Percentiles rank a stretch among this genome's conserved stretches.
Conservation (phyloP, 1,140 invertebrate species). For the Bathynomus jamesi region DNA sequence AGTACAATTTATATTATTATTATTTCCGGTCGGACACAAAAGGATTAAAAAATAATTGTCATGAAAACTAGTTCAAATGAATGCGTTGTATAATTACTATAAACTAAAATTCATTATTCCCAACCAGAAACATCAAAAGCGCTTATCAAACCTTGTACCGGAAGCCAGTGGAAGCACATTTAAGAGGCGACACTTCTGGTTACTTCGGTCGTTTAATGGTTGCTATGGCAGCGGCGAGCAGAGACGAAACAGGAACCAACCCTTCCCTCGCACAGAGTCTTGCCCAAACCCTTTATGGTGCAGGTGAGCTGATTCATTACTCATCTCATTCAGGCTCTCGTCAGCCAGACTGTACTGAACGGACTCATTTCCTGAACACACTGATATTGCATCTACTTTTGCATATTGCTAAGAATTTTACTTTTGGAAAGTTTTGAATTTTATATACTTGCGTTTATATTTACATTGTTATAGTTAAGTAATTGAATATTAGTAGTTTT, state of each 20-base stretch:
- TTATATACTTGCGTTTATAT: no score
- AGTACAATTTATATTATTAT: not conserved
- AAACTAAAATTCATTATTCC: not conserved
- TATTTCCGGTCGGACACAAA: not conserved
- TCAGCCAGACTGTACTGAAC: no score
- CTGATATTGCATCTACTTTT: no score
- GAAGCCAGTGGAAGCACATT: constrained; percentile 72
- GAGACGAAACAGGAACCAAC: constrained; percentile 32
- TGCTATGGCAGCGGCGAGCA: constrained; percentile 34
- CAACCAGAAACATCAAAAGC: constrained; percentile 16
- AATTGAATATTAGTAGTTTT: no score
- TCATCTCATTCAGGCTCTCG: no score
- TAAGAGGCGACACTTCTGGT: constrained; percentile 87
- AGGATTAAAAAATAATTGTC: not conserved
- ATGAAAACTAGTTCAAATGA: not conserved
- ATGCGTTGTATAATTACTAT: no score
- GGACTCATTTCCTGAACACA: no score
- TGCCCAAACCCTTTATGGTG: constrained; percentile 34
- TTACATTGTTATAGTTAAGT: no score
- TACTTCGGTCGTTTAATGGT: constrained; percentile 84
- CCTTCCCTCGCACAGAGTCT: constrained; percentile 27
- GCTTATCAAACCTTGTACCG: constrained; percentile 51
- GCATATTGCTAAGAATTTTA: no score
- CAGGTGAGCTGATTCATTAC: constrained; percentile 37
- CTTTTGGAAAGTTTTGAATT: no score